These are phyloP conservation scores for Scaeva pyrastri DNA, from an alignment of 2,888 invertebrate species.

Conservation along the genomic window DNA sequence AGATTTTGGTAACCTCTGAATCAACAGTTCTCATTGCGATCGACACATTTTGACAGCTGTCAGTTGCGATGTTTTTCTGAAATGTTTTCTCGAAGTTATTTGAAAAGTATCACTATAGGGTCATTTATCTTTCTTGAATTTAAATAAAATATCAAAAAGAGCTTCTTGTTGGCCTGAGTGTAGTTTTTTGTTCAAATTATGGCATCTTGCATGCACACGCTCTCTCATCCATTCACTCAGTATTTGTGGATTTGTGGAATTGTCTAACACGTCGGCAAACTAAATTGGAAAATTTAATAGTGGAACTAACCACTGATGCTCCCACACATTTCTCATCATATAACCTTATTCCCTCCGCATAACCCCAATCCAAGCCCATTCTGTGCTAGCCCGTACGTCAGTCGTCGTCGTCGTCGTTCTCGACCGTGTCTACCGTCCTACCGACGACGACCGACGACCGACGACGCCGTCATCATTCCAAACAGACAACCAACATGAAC, in stretches of 20 bases:
- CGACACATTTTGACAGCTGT: too few species aligned
- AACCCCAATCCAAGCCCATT: neutral
- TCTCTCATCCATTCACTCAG: conserved; percentile 50
- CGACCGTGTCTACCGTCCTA: neutral
- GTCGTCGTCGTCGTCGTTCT: too few species aligned
- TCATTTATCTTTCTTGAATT: too few species aligned
- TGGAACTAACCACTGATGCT: conserved; percentile 64
- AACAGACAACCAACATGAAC: conserved; percentile 61
- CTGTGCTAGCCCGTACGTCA: too few species aligned
- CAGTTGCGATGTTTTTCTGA: too few species aligned
- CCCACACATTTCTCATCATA: neutral
- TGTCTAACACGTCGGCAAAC: conserved; percentile 76
- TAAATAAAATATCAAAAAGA: too few species aligned
- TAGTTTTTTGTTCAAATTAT: conserved; percentile 49
- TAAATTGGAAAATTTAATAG: conserved; percentile 76
- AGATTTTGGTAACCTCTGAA: too few species aligned
- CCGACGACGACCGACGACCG: too few species aligned
- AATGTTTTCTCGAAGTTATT: too few species aligned
- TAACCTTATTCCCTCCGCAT: neutral
- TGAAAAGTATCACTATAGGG: too few species aligned
- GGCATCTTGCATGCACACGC: conserved; percentile 66
- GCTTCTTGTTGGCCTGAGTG: conserved; percentile 25
- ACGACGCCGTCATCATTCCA: conserved; percentile 23
- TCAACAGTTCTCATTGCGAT: too few species aligned
- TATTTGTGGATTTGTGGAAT: conserved; percentile 71